These are phyloP conservation scores for Psittacula echo DNA, from an alignment of 2,797 vertebrate genomes.

Conservation along the genomic window DNA sequence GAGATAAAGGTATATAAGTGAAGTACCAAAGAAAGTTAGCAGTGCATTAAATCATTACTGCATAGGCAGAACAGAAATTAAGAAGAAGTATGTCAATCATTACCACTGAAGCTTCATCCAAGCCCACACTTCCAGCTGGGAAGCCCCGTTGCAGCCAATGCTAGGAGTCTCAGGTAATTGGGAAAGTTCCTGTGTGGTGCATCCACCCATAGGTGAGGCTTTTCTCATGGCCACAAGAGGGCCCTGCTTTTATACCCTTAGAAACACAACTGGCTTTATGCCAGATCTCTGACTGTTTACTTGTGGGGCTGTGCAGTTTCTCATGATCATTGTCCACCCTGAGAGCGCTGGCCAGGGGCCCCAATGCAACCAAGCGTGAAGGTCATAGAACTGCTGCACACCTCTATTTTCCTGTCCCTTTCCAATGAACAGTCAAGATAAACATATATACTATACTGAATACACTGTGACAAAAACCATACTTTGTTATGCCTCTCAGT, in stretches of 20 bases:
- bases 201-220: neutral
- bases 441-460: neutral
- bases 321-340: too few species aligned
- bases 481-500: neutral
- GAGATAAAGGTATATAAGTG: too few species aligned
- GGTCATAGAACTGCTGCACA: neutral
- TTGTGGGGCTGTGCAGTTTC: too few species aligned
- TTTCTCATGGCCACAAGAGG: neutral
- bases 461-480: neutral
- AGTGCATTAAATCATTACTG: too few species aligned
- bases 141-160: neutral
- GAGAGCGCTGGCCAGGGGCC: neutral
- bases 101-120: neutral
- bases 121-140: neutral
- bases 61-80: neutral
- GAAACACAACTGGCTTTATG: too few species aligned
- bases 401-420: neutral
- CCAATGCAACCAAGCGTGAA: rapidly evolving
- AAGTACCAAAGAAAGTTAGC: too few species aligned
- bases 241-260: neutral
- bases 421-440: neutral
- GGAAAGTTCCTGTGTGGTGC: neutral
- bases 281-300: too few species aligned
- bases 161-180: neutral
- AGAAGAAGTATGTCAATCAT: neutral